phyloP scores from a whole-genome alignment of 2,797 vertebrate species.

The Enteromius afrohamiltoni region DNA sequence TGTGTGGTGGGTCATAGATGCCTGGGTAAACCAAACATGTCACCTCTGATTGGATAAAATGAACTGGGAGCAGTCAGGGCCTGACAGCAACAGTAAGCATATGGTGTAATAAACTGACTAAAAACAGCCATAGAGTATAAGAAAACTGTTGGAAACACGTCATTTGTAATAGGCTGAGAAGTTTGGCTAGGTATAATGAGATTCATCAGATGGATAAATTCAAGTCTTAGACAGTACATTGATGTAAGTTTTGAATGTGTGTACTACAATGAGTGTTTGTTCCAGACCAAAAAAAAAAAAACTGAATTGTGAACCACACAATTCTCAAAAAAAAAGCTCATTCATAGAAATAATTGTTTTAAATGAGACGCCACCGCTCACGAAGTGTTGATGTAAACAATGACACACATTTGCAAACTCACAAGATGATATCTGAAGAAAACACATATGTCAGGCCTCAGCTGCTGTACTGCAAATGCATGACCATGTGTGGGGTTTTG shows the following conservation, averaged over 20 bases:
- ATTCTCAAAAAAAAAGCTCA: neutral
- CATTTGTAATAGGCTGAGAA: neutral
- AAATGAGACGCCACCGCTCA: neutral
- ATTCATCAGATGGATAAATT: neutral
- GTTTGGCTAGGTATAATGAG: neutral
- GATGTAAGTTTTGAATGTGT: neutral
- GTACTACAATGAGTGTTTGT: neutral
- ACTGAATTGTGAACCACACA: neutral
- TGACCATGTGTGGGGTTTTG: slow-evolving; percentile 17
- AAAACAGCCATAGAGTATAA: slow-evolving; percentile 32
- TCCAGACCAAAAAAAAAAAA: neutral
- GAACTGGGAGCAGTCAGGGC: neutral
- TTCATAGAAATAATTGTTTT: neutral
- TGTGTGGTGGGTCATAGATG: slow-evolving; percentile 30
- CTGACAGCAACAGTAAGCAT: slow-evolving; percentile 35
- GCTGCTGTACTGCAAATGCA: neutral
- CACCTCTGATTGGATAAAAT: slow-evolving; percentile 42
- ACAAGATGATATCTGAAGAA: neutral
- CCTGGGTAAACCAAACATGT: slow-evolving; percentile 37
- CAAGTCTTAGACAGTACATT: too few relatives aligned
- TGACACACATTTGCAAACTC: neutral
- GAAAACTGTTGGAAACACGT: neutral
- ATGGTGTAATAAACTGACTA: slow-evolving; percentile 15
- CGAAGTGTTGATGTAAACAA: neutral
- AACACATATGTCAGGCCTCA: neutral